Percentiles rank a stretch among this genome's conserved stretches.
phyloP scores from a whole-genome alignment of 2,888 invertebrate genomes.

The Philopedon plagiatum region DNA sequence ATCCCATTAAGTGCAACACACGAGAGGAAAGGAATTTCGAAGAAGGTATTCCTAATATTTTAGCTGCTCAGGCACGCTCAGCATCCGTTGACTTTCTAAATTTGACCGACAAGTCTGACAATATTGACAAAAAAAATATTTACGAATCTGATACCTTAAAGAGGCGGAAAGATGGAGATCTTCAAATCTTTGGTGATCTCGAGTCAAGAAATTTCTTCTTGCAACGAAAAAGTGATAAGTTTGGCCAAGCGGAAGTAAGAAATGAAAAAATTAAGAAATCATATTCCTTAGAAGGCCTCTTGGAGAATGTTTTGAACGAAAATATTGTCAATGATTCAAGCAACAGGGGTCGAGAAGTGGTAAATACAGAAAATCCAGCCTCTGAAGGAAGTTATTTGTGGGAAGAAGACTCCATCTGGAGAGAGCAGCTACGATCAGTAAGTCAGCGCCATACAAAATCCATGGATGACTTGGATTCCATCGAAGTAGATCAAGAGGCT shows the following conservation, averaged over 20 bases:
- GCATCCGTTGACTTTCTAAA: conserved; percentile 78
- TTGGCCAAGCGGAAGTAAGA: conserved; percentile 51
- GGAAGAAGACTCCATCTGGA: conserved; percentile 88
- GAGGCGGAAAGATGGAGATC: conserved; percentile 73
- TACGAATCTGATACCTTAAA: conserved; percentile 79
- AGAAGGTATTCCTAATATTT: conserved; percentile 68
- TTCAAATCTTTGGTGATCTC: conserved; percentile 69
- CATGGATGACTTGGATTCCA: conserved; percentile 83
- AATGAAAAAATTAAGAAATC: conserved; percentile 66
- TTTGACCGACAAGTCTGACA: conserved; percentile 76
- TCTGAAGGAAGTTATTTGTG: conserved; percentile 80
- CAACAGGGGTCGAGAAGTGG: conserved; percentile 30
- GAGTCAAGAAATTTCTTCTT: conserved; percentile 69
- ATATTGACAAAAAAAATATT: conserved; percentile 79
- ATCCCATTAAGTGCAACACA: conserved; percentile 74
- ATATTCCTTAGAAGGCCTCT: conserved; percentile 74
- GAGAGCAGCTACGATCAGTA: conserved; percentile 83
- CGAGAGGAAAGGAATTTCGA: conserved; percentile 54
- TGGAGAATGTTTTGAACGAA: conserved; percentile 70
- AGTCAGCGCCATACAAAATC: conserved; percentile 87
- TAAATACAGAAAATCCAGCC: conserved; percentile 27
- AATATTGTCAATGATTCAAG: conserved; percentile 52
- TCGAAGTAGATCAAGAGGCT: conserved; percentile 62
- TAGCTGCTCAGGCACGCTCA: conserved; percentile 74
- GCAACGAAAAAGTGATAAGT: conserved; percentile 61